These are phyloP conservation scores for Theretra japonica DNA, from an alignment of 2,888 invertebrate genomes.

Conservation along the genomic window DNA sequence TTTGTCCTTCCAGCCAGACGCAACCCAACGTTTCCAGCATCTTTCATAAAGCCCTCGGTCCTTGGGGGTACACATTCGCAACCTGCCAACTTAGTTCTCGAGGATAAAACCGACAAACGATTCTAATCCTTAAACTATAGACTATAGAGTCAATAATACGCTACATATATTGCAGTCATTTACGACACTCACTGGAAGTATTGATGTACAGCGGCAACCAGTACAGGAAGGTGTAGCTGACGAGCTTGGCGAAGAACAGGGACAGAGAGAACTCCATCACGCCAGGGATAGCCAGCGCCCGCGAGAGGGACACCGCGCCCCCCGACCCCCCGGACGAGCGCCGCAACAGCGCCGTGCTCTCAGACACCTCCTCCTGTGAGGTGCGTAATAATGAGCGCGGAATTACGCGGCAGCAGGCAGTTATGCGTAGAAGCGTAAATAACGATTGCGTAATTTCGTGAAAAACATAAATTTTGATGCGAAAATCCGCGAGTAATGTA, in stretches of 20 bases:
- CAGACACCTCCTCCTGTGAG: conserved; percentile 57
- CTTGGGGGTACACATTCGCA: no score
- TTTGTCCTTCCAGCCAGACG: no score
- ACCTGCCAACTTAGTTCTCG: no score
- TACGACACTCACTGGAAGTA: conserved; percentile 88
- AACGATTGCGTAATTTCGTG: not conserved
- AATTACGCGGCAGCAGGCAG: no score
- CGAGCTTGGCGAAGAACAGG: conserved; percentile 97
- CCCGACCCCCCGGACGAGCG: conserved; percentile 68
- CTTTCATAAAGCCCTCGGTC: no score
- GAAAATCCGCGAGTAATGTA: no score
- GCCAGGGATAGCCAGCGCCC: conserved; percentile 94
- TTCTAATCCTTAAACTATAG: no score
- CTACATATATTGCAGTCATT: not conserved
- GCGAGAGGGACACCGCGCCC: conserved; percentile 89
- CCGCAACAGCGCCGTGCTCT: conserved; percentile 76
- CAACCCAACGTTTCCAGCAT: no score
- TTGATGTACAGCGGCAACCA: conserved; percentile 97
- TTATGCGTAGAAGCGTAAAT: not conserved
- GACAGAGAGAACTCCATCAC: conserved; percentile 97
- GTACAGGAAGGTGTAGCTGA: conserved; percentile 98
- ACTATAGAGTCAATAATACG: no score
- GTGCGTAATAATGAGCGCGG: not conserved
- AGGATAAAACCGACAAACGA: no score
- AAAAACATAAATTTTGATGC: not conserved